Percentiles rank a stretch among this genome's conserved stretches.
phyloP scores from a whole-genome alignment of 2,888 invertebrate genomes.

The Perizoma flavofasciatum region DNA sequence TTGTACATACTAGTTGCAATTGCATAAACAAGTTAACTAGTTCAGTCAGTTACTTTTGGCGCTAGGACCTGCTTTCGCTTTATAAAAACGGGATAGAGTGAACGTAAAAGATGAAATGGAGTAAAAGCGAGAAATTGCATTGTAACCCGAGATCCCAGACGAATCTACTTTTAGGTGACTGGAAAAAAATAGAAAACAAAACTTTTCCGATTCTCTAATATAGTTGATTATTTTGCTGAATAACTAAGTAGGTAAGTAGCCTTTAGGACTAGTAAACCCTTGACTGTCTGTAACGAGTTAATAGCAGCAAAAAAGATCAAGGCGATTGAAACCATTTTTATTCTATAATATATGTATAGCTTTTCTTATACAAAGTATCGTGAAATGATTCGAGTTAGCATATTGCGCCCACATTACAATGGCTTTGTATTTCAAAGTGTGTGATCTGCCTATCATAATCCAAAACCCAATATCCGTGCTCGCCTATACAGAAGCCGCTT shows the following conservation, averaged over 20 bases:
- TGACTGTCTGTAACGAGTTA: too few species aligned
- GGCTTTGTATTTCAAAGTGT: constrained; percentile 18
- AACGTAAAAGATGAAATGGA: constrained; percentile 25
- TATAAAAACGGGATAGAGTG: constrained; percentile 26
- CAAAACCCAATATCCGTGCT: constrained; percentile 28
- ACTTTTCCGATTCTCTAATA: too few species aligned
- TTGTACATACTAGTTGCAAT: too few species aligned
- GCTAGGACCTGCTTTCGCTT: constrained; percentile 14
- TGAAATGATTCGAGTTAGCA: constrained; percentile 1
- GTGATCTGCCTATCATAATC: constrained; percentile 21
- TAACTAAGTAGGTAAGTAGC: too few species aligned
- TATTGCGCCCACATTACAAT: constrained; percentile 1
- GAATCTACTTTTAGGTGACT: constrained; percentile 5
- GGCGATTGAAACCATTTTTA: too few species aligned
- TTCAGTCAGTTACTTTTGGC: too few species aligned
- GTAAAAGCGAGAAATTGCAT: constrained; percentile 31
- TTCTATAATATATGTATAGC: not conserved
- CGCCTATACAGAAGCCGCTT: not conserved
- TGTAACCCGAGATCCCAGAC: constrained; percentile 18
- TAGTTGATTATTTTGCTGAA: too few species aligned
- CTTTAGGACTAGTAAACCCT: too few species aligned
- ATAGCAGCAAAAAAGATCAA: not conserved
- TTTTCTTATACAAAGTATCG: not conserved
- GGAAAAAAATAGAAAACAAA: not conserved
- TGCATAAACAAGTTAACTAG: too few species aligned